Evolutionary conservation across 2,888 invertebrate species (phyloP), one percentile per base, ranked within the genome.

Genomic region (Cotesia congregata): DNA sequence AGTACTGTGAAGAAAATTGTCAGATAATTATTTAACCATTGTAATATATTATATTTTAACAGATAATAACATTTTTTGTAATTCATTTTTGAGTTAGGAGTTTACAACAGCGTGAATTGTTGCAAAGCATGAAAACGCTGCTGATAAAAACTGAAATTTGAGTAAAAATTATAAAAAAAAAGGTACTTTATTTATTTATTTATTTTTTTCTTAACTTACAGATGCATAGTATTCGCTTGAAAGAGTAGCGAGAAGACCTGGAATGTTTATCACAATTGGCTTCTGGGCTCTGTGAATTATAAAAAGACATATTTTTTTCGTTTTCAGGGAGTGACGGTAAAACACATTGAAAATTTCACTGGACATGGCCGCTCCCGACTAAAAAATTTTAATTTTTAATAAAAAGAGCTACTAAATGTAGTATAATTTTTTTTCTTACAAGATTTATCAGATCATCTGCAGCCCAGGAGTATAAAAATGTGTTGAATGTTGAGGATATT

Each of bases 111-210:
- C 64, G 40, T 82, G 80, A n/a, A 84, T 61, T 15, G 81, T 77
- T 50, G 83, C 81, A 70, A 83, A 83, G 15, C 78, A 75, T 0
- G 83, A 82, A 41, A 80, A 75, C 4, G 78, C 72, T 50, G 81
- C 81, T 1, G 84, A 80, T 12, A 83, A 68, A 50, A 79, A 83
- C 82, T 83, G 41, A 4, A 68, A 68, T 15, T 41, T 6, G 30
- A 30, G 30, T 30, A 30, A 30, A 9, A 50, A 12, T 50, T 50
- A 9, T 30, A 1, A 30, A 30, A 1, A 30, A 1, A 30, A 30
- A 30, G 30, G 2, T 30, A 30, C 30, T 30, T 2, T 30, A 30
- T 50, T 12, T 0, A 50, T 50, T 50, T 50, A 50, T 12, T 12
- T 7, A 12, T 12, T 7, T 4, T 30, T 30, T 30, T 7, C 9